Evolutionary conservation across 2,113 vertebrate species (phyloP).

Genomic region (Pituophis catenifer): DNA sequence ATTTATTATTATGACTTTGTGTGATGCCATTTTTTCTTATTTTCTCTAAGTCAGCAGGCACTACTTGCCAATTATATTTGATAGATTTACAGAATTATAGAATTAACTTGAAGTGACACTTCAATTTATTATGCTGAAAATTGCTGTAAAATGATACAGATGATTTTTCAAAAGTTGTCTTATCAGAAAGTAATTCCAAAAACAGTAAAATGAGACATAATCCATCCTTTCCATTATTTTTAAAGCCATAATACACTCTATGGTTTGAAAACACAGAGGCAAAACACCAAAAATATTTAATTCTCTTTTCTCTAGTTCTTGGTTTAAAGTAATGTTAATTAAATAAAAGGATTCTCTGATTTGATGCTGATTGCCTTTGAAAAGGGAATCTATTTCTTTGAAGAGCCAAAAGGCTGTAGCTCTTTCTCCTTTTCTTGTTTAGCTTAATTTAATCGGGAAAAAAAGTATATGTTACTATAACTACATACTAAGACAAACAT

Average conservation of each 20-base stretch:
- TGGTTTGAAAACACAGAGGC: slow-evolving; percentile 32
- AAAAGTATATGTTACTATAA: slow-evolving; percentile 35
- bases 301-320: slow-evolving; percentile 11
- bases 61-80: background rate
- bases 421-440: slow-evolving; percentile 62
- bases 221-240: slow-evolving; percentile 12
- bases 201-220: background rate
- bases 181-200: background rate
- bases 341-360: slow-evolving; percentile 38
- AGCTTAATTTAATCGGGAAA: slow-evolving; percentile 56
- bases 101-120: background rate
- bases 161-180: slow-evolving; percentile 29
- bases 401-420: slow-evolving; percentile 46
- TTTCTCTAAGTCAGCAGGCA: background rate
- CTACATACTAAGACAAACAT: slow-evolving; percentile 62
- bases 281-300: slow-evolving; percentile 16
- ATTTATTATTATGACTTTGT: background rate
- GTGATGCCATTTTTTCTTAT: background rate
- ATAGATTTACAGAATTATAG: background rate
- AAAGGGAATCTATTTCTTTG: slow-evolving; percentile 61
- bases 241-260: slow-evolving; percentile 29
- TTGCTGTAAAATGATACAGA: background rate
- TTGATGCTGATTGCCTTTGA: slow-evolving; percentile 58
- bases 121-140: background rate
- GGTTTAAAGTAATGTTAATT: slow-evolving; percentile 52